Evolutionary conservation across 2,113 vertebrate genomes (phyloP).

Genomic region (Gasterosteus nipponicus): DNA sequence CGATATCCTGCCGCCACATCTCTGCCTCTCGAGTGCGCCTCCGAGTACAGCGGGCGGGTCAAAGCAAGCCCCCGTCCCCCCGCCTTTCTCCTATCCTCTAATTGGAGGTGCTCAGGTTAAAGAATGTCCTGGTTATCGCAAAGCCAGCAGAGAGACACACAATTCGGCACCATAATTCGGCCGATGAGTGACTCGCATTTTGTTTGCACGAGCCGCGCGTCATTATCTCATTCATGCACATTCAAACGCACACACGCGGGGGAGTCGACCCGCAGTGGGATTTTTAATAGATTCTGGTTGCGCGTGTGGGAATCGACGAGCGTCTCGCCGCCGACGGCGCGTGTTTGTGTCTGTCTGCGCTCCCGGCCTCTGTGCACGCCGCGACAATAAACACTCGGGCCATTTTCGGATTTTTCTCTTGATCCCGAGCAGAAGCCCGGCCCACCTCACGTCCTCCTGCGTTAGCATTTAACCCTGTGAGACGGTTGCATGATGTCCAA

Average conservation of each 20-base stretch:
- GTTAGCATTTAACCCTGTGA: neutral
- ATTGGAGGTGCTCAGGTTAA: slow-evolving; percentile 82
- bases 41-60: slow-evolving; percentile 71
- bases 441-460: slow-evolving; percentile 83
- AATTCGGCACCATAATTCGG: slow-evolving; percentile 65
- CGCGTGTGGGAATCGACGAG: slow-evolving; percentile 48
- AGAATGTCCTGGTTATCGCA: slow-evolving; percentile 79
- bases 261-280: slow-evolving; percentile 51
- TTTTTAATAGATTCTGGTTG: slow-evolving; percentile 67
- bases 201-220: slow-evolving; percentile 63
- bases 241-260: slow-evolving; percentile 59
- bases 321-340: slow-evolving; percentile 46
- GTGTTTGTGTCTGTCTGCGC: slow-evolving; percentile 65
- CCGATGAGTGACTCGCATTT: slow-evolving; percentile 74
- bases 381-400: too few relatives aligned
- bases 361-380: slow-evolving; percentile 67
- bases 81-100: slow-evolving; percentile 63
- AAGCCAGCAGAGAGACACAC: slow-evolving; percentile 75
- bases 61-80: slow-evolving; percentile 58
- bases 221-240: slow-evolving; percentile 73
- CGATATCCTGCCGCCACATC: slow-evolving; percentile 80
- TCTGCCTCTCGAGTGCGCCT: slow-evolving; percentile 71
- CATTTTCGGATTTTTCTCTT: slow-evolving; percentile 52
- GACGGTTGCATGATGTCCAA: neutral
- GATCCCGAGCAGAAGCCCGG: slow-evolving; percentile 88